Conservation (phyloP, 1,140 invertebrate genomes). For the Drosophila neocordata region DNA sequence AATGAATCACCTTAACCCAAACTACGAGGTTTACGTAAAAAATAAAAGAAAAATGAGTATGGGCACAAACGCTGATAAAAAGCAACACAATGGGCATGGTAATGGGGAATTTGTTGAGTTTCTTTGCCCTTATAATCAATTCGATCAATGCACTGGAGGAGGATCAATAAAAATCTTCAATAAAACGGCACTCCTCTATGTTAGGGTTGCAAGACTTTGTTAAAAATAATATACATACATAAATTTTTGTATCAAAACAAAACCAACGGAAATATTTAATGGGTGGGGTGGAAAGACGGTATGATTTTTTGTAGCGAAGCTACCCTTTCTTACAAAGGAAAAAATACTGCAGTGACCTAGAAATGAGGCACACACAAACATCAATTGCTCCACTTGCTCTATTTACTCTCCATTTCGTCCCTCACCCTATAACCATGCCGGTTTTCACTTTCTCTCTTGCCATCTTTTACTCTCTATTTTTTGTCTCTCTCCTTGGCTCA, state of each 20-base stretch:
- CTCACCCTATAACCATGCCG: neutral
- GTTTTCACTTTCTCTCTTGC: neutral
- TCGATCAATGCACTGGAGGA: neutral
- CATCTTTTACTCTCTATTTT: neutral
- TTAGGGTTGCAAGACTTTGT: too few species aligned
- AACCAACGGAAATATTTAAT: too few species aligned
- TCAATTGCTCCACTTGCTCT: neutral
- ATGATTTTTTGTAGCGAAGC: neutral
- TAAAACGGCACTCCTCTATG: neutral
- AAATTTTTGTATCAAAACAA: too few species aligned
- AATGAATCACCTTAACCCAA: neutral
- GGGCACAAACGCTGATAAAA: neutral
- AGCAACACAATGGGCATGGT: neutral
- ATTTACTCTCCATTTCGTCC: constrained; percentile 10
- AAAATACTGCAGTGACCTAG: constrained; percentile 47
- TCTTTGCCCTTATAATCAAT: neutral
- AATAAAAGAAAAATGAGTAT: neutral
- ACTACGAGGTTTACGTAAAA: too few species aligned
- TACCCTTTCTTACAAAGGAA: constrained; percentile 13
- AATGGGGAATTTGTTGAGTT: neutral
- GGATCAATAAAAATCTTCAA: too few species aligned
- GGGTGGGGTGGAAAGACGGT: too few species aligned
- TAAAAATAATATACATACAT: too few species aligned
- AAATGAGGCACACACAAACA: constrained; percentile 13
- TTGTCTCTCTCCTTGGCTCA: constrained; percentile 32